Conservation (phyloP, 2,888 invertebrate species). For the Iselma pallidipennis region DNA sequence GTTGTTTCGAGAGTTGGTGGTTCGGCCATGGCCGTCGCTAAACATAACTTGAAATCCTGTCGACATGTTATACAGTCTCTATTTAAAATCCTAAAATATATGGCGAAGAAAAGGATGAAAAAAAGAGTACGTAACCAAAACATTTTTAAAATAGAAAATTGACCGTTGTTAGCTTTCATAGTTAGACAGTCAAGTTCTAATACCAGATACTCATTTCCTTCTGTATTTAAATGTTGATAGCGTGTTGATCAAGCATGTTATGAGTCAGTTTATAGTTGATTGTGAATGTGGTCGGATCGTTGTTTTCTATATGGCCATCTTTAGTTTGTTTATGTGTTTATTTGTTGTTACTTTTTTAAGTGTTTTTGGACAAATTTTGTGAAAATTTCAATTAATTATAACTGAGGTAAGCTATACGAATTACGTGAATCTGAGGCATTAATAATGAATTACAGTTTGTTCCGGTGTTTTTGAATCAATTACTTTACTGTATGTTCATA, state of each 20-base stretch:
- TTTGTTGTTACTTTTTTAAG: neutral
- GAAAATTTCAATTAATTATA: neutral
- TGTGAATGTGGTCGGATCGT: conserved; percentile 35
- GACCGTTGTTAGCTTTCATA: too few relatives aligned
- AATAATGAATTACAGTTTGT: too few relatives aligned
- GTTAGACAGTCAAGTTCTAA: conserved; percentile 2
- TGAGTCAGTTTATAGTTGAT: conserved; percentile 46
- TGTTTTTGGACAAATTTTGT: neutral
- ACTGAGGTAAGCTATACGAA: neutral
- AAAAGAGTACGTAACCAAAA: neutral
- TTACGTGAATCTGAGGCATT: too few relatives aligned
- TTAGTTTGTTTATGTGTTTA: neutral
- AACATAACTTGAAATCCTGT: conserved; percentile 1
- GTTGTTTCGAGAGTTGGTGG: neutral
- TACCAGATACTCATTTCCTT: conserved; percentile 31
- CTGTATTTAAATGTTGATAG: conserved; percentile 45
- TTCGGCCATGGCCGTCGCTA: conserved; percentile 14
- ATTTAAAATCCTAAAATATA: neutral
- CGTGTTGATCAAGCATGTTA: conserved; percentile 45
- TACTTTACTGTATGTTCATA: neutral
- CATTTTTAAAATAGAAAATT: conserved; percentile 7
- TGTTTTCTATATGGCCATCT: conserved; percentile 15
- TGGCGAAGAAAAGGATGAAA: neutral
- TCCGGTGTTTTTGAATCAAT: too few relatives aligned
- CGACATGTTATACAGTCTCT: neutral